Percentiles rank a stretch among this genome's conserved stretches.
Conservation (phyloP, 2,888 invertebrate species). For the Dicranocentrus wangi region DNA sequence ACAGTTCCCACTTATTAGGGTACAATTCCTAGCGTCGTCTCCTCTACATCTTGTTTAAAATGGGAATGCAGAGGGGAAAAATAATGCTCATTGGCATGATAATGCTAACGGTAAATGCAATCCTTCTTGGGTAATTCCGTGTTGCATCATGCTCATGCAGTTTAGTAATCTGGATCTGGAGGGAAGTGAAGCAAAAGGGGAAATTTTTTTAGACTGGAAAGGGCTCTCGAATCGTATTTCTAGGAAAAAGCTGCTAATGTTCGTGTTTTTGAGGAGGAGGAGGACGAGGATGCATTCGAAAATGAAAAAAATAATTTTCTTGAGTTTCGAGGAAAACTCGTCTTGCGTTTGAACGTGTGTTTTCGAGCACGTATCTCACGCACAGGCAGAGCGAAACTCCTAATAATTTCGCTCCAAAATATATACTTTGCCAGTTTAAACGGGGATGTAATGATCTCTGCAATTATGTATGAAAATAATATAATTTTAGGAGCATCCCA, state of each 20-base stretch:
- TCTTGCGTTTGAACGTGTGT: no score
- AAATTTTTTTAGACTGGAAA: no score
- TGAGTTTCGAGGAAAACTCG: no score
- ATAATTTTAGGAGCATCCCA: no score
- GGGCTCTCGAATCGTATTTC: no score
- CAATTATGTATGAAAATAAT: slow-evolving; percentile 58
- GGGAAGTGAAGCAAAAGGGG: background rate
- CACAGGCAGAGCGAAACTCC: slow-evolving; percentile 10
- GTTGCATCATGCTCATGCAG: background rate
- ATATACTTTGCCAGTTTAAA: background rate
- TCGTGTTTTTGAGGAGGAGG: no score
- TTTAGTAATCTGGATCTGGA: slow-evolving; percentile 10
- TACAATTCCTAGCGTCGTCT: no score
- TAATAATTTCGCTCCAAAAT: background rate
- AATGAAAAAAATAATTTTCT: no score
- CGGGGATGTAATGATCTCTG: slow-evolving; percentile 52
- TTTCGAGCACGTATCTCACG: slow-evolving; percentile 52
- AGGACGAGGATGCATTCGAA: no score
- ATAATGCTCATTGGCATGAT: slow-evolving; percentile 45
- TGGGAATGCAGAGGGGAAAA: slow-evolving; percentile 24
- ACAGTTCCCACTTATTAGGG: slow-evolving; percentile 61
- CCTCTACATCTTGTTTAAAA: slow-evolving; percentile 45
- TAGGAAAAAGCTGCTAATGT: no score
- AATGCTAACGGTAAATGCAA: slow-evolving; percentile 47
- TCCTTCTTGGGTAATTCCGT: slow-evolving; percentile 21